These are phyloP conservation scores for Psittacula cyanocephala DNA, from an alignment of 2,113 vertebrate species.

Conservation along the genomic window DNA sequence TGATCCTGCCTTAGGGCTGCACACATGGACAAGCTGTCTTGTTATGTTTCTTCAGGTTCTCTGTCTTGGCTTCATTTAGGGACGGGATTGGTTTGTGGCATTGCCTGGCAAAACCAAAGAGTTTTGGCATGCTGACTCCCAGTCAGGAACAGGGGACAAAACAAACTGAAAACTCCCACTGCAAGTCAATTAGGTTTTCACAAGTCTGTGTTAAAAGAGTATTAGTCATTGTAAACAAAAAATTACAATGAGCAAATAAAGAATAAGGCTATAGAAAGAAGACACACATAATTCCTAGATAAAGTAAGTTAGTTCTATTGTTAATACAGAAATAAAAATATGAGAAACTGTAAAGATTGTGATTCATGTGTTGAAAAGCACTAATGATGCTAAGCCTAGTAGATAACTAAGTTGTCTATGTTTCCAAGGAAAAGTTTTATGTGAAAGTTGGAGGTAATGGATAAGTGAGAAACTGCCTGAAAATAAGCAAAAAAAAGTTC, in stretches of 20 bases:
- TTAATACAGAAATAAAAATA: background rate
- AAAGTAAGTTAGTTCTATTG: background rate
- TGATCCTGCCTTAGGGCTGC: background rate
- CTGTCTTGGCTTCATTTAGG: background rate
- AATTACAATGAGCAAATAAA: background rate
- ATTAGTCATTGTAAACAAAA: background rate
- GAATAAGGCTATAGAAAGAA: background rate
- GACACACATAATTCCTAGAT: background rate
- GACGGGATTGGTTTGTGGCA: background rate
- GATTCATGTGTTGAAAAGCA: background rate
- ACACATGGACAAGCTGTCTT: background rate
- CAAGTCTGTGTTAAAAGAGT: background rate
- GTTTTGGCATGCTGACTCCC: background rate
- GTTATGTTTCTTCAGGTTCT: background rate
- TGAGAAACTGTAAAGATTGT: background rate
- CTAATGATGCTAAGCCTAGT: background rate
- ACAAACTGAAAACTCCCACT: background rate
- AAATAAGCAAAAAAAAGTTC: background rate
- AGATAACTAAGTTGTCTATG: background rate
- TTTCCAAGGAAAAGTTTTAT: background rate
- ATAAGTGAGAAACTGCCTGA: background rate
- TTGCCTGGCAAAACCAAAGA: background rate
- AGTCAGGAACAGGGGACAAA: background rate
- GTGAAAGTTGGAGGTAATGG: background rate
- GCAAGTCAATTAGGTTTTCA: background rate